Evolutionary conservation across 2,888 invertebrate genomes (phyloP), one percentile per base, ranked within the genome.

Genomic region (Nemotelus nigrinus): DNA sequence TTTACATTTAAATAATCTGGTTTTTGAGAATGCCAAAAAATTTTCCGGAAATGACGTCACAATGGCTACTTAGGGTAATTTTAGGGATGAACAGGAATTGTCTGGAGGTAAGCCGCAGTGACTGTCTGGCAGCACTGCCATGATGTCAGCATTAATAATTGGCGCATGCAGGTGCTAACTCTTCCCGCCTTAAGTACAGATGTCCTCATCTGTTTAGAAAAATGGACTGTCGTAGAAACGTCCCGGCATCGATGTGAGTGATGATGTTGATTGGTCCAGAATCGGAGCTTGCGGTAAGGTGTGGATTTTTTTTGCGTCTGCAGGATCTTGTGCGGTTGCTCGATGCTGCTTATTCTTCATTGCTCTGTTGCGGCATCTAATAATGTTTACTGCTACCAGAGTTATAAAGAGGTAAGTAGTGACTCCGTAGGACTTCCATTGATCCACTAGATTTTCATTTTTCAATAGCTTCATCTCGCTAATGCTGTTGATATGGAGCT

Each of bases 401-500:
- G 25, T 57, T 10, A 57, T 57, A 50, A 50, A 50, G 10, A 50
- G 7, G 50, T 10, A 50, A 50, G 5, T 50, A 50, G 50, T 50
- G 10, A 50, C 10, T 7, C 10, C 1, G 10, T 50, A 10, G 50
- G 50, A 50, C 50, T 50, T 50, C 10, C 5, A 50, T 50, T 50
- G 50, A 10, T 50, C 50, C 50, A 50, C 50, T 10, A 50, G 50
- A 10, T 50, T 50, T 50, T 50, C 50, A 50, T 50, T 50, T 50
- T 7, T 50, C 50, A 50, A 10, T 5, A 50, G 50, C 10, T 50
- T 10, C 1, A 50, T 50, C 50, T 10, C 50, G 5, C 50, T 50
- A 7, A 8, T 81, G 78, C 25, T 25, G 1, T 25, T 25, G 25
- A 25, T 25, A 25, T 25, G 25, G 3, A 78, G 53, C 64, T 80